A percentile compares a stretch with the other conserved stretches of the same genome.
Conservation (phyloP, 2,888 invertebrate species). For the Stomorhina lunata region DNA sequence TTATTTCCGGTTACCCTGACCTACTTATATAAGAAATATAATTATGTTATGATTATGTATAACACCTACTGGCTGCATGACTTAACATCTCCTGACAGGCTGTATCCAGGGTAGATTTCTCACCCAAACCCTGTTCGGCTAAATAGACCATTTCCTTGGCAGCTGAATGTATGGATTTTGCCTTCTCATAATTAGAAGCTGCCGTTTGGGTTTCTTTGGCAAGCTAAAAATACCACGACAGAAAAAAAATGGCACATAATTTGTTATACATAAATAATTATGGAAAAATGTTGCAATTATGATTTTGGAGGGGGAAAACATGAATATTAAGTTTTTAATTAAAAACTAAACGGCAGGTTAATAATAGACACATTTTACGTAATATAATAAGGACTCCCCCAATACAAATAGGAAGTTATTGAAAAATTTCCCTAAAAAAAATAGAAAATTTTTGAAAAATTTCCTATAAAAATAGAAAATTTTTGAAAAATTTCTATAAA, state of each 20-base stretch:
- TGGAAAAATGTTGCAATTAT: neutral
- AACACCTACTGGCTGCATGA: slow-evolving; percentile 86
- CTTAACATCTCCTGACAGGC: slow-evolving; percentile 98
- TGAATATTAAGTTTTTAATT: neutral
- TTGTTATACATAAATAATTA: neutral
- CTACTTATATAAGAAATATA: neutral
- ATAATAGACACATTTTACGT: too few species aligned
- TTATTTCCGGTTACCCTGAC: too few species aligned
- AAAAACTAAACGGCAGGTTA: too few species aligned
- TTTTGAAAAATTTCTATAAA: too few species aligned
- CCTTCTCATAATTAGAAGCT: slow-evolving; percentile 87
- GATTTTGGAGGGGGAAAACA: neutral
- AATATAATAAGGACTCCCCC: too few species aligned
- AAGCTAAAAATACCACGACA: slow-evolving; percentile 82
- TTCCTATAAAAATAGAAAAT: too few species aligned
- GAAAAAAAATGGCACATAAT: neutral
- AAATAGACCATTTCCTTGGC: slow-evolving; percentile 94
- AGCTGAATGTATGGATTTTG: slow-evolving; percentile 93
- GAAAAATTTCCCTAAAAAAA: too few species aligned
- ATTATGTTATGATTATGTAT: neutral
- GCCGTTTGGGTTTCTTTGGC: slow-evolving; percentile 92
- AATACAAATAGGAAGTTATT: too few species aligned
- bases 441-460: too few species aligned
- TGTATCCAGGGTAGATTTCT: slow-evolving; percentile 88
- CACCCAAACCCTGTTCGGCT: slow-evolving; percentile 88